Percentiles rank a stretch among this genome's conserved stretches.
Evolutionary conservation across 2,797 vertebrate species (phyloP).

Genomic region (Betta splendens): DNA sequence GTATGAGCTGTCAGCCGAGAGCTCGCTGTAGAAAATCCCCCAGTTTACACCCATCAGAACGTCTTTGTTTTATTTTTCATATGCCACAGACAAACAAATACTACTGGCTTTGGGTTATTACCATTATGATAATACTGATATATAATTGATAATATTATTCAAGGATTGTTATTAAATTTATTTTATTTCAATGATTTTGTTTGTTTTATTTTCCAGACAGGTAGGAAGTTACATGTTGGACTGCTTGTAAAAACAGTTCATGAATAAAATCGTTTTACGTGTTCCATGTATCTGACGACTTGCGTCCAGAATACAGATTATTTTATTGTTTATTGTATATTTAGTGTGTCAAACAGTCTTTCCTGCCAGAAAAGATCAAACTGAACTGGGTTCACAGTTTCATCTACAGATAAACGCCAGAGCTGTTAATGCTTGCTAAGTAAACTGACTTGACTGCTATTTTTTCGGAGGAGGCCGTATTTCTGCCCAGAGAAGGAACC

Average conservation of each 20-base stretch:
- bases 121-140: conserved; percentile 76
- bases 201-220: conserved; percentile 73
- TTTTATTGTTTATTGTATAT: too few relatives aligned
- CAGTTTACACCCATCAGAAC: conserved; percentile 61
- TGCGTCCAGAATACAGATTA: background rate
- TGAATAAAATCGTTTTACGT: conserved; percentile 86
- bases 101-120: conserved; percentile 83
- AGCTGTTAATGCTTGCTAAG: too few relatives aligned
- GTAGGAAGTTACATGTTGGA: conserved; percentile 83
- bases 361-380: too few relatives aligned
- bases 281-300: conserved; percentile 55
- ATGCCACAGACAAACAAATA: conserved; percentile 77
- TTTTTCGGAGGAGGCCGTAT: too few relatives aligned
- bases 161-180: conserved; percentile 76
- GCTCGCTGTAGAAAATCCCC: conserved; percentile 60
- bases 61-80: conserved; percentile 47
- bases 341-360: too few relatives aligned
- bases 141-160: conserved; percentile 78
- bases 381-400: too few relatives aligned
- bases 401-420: too few relatives aligned
- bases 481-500: too few relatives aligned
- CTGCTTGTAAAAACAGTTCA: conserved; percentile 86
- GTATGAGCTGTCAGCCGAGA: conserved; percentile 40
- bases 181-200: conserved; percentile 61
- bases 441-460: too few relatives aligned